Percentiles rank a stretch among this genome's conserved stretches.
Conservation (phyloP, 37 sponge, comb jelly and placozoan species). For the Dysidea cf. avara region DNA sequence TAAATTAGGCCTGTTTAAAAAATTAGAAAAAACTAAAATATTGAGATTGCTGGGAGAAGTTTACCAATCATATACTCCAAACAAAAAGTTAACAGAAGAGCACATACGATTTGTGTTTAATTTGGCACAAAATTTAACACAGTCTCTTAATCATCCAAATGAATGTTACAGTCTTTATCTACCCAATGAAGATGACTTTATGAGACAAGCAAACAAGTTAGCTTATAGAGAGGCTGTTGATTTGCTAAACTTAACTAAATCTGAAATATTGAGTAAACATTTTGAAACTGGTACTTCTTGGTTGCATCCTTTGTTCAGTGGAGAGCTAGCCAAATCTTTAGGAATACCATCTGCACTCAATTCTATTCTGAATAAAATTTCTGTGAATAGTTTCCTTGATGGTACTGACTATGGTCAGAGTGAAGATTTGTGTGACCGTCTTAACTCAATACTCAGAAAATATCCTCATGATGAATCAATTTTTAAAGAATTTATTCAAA, state of each 20-base stretch:
- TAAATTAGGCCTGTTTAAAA: slow-evolving; percentile 17
- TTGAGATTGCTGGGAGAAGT: no score
- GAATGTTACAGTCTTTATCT: slow-evolving; percentile 7
- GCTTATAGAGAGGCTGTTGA: slow-evolving; percentile 20
- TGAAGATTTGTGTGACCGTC: slow-evolving; percentile 72
- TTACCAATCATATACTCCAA: no score
- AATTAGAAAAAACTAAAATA: background rate
- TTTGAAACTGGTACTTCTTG: slow-evolving; percentile 13
- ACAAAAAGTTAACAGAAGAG: slow-evolving; percentile 9
- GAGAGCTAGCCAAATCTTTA: slow-evolving; percentile 14
- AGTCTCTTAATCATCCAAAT: no score
- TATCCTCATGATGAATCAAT: slow-evolving; percentile 64
- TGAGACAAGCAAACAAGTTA: slow-evolving; percentile 25
- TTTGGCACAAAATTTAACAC: slow-evolving; percentile 4
- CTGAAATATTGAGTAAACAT: background rate
- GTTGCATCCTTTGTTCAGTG: slow-evolving; percentile 29
- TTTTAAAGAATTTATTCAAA: slow-evolving; percentile 76
- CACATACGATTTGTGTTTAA: slow-evolving; percentile 1
- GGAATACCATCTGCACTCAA: slow-evolving; percentile 35
- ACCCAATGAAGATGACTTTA: slow-evolving; percentile 39
- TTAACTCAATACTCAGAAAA: slow-evolving; percentile 55
- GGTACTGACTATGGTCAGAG: slow-evolving; percentile 77
- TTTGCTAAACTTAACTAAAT: slow-evolving; percentile 2
- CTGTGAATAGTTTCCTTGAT: slow-evolving; percentile 23
- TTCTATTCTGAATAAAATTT: slow-evolving; percentile 37